phyloP scores from a whole-genome alignment of 2,888 invertebrate genomes.

The Carpatolechia fugitivella region DNA sequence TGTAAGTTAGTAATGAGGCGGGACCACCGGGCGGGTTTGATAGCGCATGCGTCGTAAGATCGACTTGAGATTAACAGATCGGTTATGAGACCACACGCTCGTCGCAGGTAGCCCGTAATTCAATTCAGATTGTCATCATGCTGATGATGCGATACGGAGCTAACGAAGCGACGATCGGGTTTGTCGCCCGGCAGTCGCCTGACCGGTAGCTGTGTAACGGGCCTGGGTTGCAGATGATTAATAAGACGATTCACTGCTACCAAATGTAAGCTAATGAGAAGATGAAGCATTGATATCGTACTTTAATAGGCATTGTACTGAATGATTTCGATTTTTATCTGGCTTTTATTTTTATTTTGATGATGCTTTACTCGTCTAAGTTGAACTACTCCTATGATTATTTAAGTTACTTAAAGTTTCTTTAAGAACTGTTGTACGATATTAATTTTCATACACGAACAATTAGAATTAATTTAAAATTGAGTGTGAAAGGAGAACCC shows the following conservation, averaged over 20 bases:
- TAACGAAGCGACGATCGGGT: constrained; percentile 73
- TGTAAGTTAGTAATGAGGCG: constrained; percentile 67
- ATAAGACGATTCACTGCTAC: constrained; percentile 29
- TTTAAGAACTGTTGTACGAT: too few species aligned
- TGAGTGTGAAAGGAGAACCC: too few species aligned
- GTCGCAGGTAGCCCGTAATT: constrained; percentile 75
- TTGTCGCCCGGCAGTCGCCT: constrained; percentile 26
- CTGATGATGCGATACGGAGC: constrained; percentile 67
- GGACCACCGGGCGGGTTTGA: constrained; percentile 68
- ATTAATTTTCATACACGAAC: too few species aligned
- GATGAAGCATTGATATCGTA: too few species aligned
- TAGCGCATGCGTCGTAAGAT: constrained; percentile 71
- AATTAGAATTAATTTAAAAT: too few species aligned
- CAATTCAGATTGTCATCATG: constrained; percentile 78
- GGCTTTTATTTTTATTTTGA: neutral
- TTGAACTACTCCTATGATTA: too few species aligned
- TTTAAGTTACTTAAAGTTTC: too few species aligned
- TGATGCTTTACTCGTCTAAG: too few species aligned
- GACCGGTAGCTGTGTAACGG: constrained; percentile 65
- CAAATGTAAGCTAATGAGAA: too few species aligned
- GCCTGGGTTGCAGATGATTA: constrained; percentile 45
- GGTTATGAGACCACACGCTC: constrained; percentile 72
- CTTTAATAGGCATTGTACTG: neutral
- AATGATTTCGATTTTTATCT: neutral
- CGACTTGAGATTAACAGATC: constrained; percentile 68